These are phyloP conservation scores for Philaenus spumarius DNA, from an alignment of 1,140 invertebrate species.

Conservation along the genomic window DNA sequence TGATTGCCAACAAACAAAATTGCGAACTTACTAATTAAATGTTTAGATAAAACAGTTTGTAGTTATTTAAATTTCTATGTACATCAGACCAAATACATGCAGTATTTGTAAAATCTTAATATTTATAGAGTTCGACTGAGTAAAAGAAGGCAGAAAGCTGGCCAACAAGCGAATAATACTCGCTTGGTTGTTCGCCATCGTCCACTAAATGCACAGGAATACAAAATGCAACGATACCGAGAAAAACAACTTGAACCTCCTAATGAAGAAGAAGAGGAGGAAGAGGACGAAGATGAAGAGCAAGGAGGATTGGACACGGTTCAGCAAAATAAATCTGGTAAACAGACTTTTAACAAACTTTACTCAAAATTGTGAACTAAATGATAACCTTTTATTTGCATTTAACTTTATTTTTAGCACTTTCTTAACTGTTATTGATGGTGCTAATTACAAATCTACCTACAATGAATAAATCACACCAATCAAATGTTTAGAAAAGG, in stretches of 20 bases:
- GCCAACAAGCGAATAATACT: conserved; percentile 64
- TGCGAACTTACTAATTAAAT: too few species aligned
- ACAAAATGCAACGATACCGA: conserved; percentile 76
- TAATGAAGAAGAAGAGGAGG: conserved; percentile 67
- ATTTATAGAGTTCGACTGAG: conserved; percentile 72
- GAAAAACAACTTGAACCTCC: conserved; percentile 84
- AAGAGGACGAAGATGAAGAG: conserved; percentile 40
- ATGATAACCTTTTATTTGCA: too few species aligned
- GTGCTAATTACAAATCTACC: too few species aligned
- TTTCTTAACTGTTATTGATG: too few species aligned
- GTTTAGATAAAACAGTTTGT: too few species aligned
- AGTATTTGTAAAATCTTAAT: not conserved
- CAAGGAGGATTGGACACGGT: not conserved
- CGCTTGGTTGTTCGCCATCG: conserved; percentile 85
- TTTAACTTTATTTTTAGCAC: too few species aligned
- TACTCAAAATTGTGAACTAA: too few species aligned
- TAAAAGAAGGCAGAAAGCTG: conserved; percentile 76
- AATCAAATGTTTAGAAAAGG: too few species aligned
- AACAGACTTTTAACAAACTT: too few species aligned
- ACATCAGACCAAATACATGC: not conserved
- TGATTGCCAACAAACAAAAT: too few species aligned
- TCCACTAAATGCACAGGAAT: conserved; percentile 77
- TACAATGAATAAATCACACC: too few species aligned
- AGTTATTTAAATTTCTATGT: too few species aligned
- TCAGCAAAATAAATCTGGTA: not conserved